These are phyloP conservation scores for Colistium nudipinnis DNA, from an alignment of 2,113 vertebrate species.

Conservation along the genomic window DNA sequence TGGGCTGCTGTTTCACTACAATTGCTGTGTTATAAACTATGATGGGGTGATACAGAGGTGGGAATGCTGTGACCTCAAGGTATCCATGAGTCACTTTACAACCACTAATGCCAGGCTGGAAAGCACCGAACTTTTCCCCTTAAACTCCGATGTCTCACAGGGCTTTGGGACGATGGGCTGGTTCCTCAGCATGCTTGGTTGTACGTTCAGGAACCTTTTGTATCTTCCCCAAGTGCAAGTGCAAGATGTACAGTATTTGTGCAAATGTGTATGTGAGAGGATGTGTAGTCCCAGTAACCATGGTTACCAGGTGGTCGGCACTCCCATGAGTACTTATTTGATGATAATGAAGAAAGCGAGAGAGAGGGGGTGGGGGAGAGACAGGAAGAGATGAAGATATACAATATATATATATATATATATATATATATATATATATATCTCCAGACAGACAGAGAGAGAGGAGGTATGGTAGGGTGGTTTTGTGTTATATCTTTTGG, in stretches of 20 bases:
- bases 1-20: slow-evolving; percentile 14
- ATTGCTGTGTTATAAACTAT: slow-evolving; percentile 13
- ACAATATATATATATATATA: too few relatives aligned
- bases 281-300: slow-evolving; percentile 60
- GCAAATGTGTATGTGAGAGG: slow-evolving; percentile 9
- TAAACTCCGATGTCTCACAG: neutral
- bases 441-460: too few relatives aligned
- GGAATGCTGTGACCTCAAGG: slow-evolving; percentile 19
- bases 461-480: slow-evolving; percentile 15
- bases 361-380: neutral
- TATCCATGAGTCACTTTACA: slow-evolving; percentile 43
- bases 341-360: slow-evolving; percentile 53
- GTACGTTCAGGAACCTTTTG: slow-evolving; percentile 17
- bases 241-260: slow-evolving; percentile 13
- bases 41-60: slow-evolving; percentile 18
- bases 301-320: slow-evolving; percentile 72
- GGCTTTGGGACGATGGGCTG: neutral
- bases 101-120: slow-evolving; percentile 30
- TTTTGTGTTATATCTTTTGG: slow-evolving; percentile 22
- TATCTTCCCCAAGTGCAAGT: slow-evolving; percentile 9
- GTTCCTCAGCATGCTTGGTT: neutral
- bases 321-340: slow-evolving; percentile 58
- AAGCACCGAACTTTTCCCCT: slow-evolving; percentile 1
- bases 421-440: too few relatives aligned
- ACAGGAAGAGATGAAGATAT: neutral